Conservation (phyloP, 2,113 vertebrate genomes). For the Ciconia maguari region DNA sequence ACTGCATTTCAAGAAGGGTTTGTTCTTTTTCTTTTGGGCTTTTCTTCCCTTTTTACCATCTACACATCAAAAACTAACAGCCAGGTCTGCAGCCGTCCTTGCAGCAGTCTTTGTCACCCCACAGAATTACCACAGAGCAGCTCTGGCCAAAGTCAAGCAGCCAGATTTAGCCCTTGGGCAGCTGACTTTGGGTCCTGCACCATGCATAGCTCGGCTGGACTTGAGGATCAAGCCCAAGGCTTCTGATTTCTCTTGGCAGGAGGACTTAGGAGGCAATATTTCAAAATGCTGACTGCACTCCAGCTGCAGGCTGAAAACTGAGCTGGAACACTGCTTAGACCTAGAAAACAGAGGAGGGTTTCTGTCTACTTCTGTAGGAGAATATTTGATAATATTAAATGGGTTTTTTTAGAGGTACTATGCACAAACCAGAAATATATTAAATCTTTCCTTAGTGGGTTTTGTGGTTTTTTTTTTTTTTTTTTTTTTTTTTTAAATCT, state of each 20-base stretch:
- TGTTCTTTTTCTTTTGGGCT: neutral
- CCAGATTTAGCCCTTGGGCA: neutral
- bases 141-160: neutral
- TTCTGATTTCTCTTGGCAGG: neutral
- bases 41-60: neutral
- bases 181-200: neutral
- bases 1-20: neutral
- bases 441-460: neutral
- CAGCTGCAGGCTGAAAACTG: neutral
- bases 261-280: neutral
- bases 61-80: fast-evolving
- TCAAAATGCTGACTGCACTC: neutral
- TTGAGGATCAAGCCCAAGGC: neutral
- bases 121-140: fast-evolving
- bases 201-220: fast-evolving
- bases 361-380: neutral
- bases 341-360: neutral
- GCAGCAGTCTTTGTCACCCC: neutral
- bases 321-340: too few relatives aligned
- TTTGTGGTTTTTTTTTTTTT: neutral
- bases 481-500: neutral
- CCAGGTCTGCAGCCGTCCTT: neutral
- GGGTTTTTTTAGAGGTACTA: neutral
- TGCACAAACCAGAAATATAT: neutral
- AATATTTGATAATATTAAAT: neutral